Base-by-base conservation (phyloP, 23 tunicate genomes). In the Ciona savignyi region DNA sequence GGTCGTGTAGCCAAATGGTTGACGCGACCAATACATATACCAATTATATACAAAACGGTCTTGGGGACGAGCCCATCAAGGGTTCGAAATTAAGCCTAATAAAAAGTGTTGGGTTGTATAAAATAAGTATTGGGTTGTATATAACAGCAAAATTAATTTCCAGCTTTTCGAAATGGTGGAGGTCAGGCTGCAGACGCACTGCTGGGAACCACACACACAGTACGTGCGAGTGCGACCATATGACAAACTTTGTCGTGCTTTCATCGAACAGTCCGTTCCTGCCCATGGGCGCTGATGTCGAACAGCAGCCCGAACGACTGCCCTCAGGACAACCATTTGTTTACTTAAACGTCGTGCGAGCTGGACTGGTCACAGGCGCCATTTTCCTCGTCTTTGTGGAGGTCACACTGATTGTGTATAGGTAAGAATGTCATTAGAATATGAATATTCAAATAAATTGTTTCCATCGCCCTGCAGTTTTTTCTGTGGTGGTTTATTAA, bases 221-320 rank as follows among this genome's bases (percentile, higher is more conserved):
- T 29, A 71, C 77, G n/a, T 91, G 97, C 60, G 77, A 80, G 33
- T 91, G 97, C 76, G 77, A 80, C 51, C 97, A 91, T 62, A 63
- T 85, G 75, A 91, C 97, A 29, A 73, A 80, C 72, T 91, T 91
- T 60, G 86, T 67, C 6, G 74, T 91, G n/a, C 62, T 84, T n/a
- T 84, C 97, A 0, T 91, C 97, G 34, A 64, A 90, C 61, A 25
- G 32, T 32, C 76, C 79, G 0, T 75, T 81, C 4, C 86, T 82
- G 4, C 26, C 71, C 6, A 62, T 79, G 78, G 80, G 77, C 3
- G 30, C 82, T 24, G 35, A 51, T 26, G 85, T 73, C 26, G 6
- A 64, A 3, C 73, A 73, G 23, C 20, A n/a, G 0, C 29, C 63
- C 29, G 20, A 3, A 26, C 71, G 32, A 0, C 30, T 22, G 2